A percentile compares a stretch with the other conserved stretches of the same genome.
Evolutionary conservation across 2,113 vertebrate genomes (phyloP).

Genomic region (Eurypyga helias): DNA sequence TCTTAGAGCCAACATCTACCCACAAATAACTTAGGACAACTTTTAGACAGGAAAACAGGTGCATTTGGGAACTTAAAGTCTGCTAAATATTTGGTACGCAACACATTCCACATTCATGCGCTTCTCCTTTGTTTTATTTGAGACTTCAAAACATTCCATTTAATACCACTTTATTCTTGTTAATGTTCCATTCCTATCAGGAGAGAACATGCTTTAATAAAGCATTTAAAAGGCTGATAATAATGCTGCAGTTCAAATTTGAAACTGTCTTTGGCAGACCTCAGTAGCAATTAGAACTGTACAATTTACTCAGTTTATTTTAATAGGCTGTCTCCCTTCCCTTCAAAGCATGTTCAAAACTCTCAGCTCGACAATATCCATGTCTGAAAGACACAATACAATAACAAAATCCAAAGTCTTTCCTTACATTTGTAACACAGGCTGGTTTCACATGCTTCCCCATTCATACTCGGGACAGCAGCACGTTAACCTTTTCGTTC

Average conservation of each 20-base stretch:
- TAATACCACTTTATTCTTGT: conserved; percentile 15
- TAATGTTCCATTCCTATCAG: conserved; percentile 18
- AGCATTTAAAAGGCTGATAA: conserved; percentile 37
- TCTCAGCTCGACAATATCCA: neutral
- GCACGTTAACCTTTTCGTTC: neutral
- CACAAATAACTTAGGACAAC: conserved; percentile 32
- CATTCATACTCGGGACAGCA: neutral
- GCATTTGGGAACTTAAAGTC: conserved; percentile 4
- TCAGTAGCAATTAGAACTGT: conserved; percentile 32
- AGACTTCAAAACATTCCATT: conserved; percentile 24
- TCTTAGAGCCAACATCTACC: neutral
- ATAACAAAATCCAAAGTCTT: neutral
- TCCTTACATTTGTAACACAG: neutral
- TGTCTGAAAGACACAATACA: neutral
- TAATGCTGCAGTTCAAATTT: conserved; percentile 34
- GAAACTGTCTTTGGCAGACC: conserved; percentile 31
- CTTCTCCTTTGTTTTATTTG: conserved; percentile 4
- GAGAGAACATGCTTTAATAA: conserved; percentile 23
- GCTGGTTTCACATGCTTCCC: neutral
- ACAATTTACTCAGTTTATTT: conserved; percentile 15
- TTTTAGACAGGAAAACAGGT: conserved; percentile 13
- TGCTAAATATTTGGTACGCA: conserved; percentile 12
- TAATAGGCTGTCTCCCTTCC: neutral
- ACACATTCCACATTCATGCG: neutral
- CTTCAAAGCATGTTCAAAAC: neutral